Percentiles rank a stretch among this genome's conserved stretches.
Evolutionary conservation across 2,888 invertebrate species (phyloP).

Genomic region (Kryphioiulus occultus): DNA sequence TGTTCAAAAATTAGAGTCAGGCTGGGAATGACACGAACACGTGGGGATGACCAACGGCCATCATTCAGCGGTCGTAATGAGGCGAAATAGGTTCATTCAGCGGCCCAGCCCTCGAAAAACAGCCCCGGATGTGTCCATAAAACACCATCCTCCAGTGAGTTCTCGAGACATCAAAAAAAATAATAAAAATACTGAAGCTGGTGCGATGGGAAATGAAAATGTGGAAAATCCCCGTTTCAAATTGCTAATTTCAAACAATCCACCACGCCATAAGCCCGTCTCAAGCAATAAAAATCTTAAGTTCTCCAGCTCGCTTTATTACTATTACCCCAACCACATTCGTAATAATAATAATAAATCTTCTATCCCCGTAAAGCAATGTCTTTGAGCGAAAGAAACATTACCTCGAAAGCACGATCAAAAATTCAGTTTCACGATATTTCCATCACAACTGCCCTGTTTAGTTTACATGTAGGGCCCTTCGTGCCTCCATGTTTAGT

Average conservation of each 20-base stretch:
- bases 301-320: neutral
- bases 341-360: neutral
- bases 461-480: too few species aligned
- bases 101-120: neutral
- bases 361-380: neutral
- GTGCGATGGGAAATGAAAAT: neutral
- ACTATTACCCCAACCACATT: neutral
- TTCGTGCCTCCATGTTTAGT: too few species aligned
- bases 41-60: conserved; percentile 9
- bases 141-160: conserved; percentile 24
- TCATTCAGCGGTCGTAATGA: conserved; percentile 18
- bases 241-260: conserved; percentile 11
- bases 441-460: too few species aligned
- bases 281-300: neutral
- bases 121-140: neutral
- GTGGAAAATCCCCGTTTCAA: neutral
- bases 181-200: conserved; percentile 9
- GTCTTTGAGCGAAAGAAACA: neutral
- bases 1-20: conserved; percentile 1
- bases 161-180: conserved; percentile 1
- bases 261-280: neutral
- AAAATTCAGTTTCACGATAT: neutral
- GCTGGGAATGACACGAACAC: neutral
- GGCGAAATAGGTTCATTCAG: conserved; percentile 26
- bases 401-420: neutral